Percentiles rank a stretch among this genome's conserved stretches.
phyloP scores from a whole-genome alignment of 2,113 vertebrate species.

The Marmota flaviventris region DNA sequence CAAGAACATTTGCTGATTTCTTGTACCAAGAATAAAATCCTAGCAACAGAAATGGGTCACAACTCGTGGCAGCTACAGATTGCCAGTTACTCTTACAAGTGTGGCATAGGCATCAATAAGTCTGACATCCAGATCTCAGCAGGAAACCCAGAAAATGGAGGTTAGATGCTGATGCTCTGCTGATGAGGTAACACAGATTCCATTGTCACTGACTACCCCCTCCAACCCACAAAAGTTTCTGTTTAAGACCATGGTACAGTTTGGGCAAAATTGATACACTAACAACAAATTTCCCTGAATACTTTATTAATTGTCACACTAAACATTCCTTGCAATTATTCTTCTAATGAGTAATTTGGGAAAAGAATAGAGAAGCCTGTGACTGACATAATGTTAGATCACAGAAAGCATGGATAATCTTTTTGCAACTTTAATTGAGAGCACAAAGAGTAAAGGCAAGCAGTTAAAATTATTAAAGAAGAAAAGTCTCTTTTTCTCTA shows the following conservation, averaged over 20 bases:
- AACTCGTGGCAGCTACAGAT: neutral
- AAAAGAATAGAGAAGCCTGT: neutral
- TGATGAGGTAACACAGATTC: neutral
- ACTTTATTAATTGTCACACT: neutral
- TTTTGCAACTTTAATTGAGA: neutral
- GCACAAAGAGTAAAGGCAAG: no score
- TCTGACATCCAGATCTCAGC: slow-evolving; percentile 1
- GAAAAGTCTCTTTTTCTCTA: no score
- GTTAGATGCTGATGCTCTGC: neutral
- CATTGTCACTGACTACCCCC: neutral
- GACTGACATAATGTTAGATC: neutral
- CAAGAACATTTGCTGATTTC: neutral
- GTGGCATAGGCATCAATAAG: neutral
- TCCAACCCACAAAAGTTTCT: neutral
- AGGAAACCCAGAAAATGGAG: neutral
- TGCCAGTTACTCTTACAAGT: neutral
- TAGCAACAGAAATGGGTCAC: neutral
- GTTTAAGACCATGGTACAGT: neutral
- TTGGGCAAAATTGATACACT: neutral
- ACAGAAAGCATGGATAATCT: neutral
- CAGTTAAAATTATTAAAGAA: no score
- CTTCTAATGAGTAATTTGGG: neutral
- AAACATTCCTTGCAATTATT: neutral
- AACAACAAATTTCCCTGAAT: neutral
- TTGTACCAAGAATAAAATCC: neutral